Conservation (phyloP, 2,797 vertebrate genomes). For the Enteromius anoplus region DNA sequence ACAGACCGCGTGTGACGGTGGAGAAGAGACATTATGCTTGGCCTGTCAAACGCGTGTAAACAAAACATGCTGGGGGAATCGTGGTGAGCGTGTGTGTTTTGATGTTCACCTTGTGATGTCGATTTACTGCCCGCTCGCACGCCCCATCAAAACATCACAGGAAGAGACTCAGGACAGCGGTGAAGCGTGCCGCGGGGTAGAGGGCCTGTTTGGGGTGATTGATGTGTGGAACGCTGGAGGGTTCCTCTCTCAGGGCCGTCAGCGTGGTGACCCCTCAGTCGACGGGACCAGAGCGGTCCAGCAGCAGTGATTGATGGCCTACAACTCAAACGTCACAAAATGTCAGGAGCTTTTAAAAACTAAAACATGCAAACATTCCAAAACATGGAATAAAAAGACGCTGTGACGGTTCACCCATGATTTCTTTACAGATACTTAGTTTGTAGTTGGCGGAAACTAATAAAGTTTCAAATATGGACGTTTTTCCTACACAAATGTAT, state of each 20-base stretch:
- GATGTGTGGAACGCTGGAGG: constrained; percentile 23
- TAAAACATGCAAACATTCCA: neutral
- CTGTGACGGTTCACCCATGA: too few species aligned
- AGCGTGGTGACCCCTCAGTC: constrained; percentile 7
- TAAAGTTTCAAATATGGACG: too few species aligned
- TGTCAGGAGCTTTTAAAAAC: neutral
- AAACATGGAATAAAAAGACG: neutral
- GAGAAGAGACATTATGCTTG: constrained; percentile 26
- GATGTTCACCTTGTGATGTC: constrained; percentile 46
- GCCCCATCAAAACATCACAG: constrained; percentile 41
- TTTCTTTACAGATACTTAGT: too few species aligned
- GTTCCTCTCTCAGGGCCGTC: constrained; percentile 16
- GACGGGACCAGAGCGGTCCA: neutral
- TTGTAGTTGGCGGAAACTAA: too few species aligned
- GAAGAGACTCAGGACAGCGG: neutral
- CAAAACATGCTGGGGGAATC: constrained; percentile 35
- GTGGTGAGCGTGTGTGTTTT: constrained; percentile 21
- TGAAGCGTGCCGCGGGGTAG: neutral
- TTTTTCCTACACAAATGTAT: neutral
- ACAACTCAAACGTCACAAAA: neutral
- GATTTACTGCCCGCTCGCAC: constrained; percentile 43
- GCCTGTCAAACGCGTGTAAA: constrained; percentile 43
- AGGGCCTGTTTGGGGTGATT: constrained; percentile 34
- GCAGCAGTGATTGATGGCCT: constrained; percentile 20
- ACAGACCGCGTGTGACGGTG: constrained; percentile 37